Evolutionary conservation across 2,113 vertebrate genomes (phyloP), one percentile per base, ranked within the genome.

Genomic region (Petrocephalus microphthalmus): DNA sequence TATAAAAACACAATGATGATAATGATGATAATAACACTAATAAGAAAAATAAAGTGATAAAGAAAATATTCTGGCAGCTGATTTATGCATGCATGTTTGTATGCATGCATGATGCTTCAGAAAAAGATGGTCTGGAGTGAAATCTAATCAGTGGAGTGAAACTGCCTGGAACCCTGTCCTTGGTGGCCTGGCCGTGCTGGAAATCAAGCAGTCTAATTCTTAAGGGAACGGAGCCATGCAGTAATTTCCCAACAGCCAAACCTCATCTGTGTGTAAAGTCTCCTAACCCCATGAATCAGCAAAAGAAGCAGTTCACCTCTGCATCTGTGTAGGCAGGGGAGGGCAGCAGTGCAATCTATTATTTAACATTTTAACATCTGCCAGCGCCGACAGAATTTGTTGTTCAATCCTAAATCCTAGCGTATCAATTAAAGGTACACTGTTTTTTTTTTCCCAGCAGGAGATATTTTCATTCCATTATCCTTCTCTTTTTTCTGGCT

Each of bases 61-160:
- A 71, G 74, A 87, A 81, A 13, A 45, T 60, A 22, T 47, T 25
- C 45, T 51, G 20, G 57, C 42, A 87, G 49, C n/a, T 2, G n/a
- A 25, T 60, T 25, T 56, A 56, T 2, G 54, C 20, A 64, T 2
- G 22, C n/a, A n/a, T 64, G 57, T 64, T 0, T 7, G 0, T 64
- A 25, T 64, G 57, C 8, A 60, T 7, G 7, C n/a, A 60, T 60
- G 49, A 60, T 84, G 47, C 56, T 17, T 20, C 81, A 45, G 57
- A 85, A 85, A 83, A 85, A 71, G 57, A 57, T 60, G 56, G 10
- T 85, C 85, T 85, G 85, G 47, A 71, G 45, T 37, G 57, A 71
- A 88, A 85, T 85, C 81, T 85, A 88, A 88, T 88, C 82, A 85
- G 83, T 29, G 42, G 47, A 88, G 57, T 84, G 82, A 71, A 88